Evolutionary conservation across 1,140 invertebrate species (phyloP).

Genomic region (Diabrotica virgifera): DNA sequence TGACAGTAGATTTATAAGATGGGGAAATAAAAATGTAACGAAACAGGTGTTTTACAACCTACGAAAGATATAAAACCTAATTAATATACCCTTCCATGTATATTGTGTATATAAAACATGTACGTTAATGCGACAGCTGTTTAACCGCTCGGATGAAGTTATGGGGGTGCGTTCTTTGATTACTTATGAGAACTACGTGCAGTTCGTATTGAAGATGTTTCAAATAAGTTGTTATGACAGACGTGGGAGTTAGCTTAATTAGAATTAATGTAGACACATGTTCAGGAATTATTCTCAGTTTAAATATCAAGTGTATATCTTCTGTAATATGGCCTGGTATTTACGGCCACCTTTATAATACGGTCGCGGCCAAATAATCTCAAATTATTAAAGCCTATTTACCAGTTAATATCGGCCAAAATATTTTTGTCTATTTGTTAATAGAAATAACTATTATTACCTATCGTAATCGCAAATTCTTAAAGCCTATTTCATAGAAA

Average conservation of each 20-base stretch:
- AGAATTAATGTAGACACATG: neutral
- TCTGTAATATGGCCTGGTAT: no score
- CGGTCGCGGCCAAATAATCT: no score
- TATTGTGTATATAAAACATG: slow-evolving; percentile 3
- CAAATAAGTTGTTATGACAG: neutral
- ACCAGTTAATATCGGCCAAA: no score
- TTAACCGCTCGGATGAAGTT: neutral
- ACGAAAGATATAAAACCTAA: neutral
- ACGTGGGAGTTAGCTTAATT: neutral
- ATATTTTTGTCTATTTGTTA: no score
- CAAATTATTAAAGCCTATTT: no score
- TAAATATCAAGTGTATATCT: no score
- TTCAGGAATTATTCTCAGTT: no score
- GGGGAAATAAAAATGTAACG: neutral
- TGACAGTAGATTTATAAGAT: neutral
- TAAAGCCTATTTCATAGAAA: no score
- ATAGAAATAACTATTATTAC: no score
- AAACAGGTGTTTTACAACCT: neutral
- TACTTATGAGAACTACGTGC: neutral
- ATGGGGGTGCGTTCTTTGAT: neutral
- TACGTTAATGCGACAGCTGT: neutral
- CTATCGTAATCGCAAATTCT: no score
- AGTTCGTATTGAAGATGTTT: neutral
- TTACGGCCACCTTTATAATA: no score
- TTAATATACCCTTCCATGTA: neutral